Evolutionary conservation across 2,797 vertebrate genomes (phyloP), one percentile per base, ranked within the genome.

Genomic region (Enteromius radiatus): DNA sequence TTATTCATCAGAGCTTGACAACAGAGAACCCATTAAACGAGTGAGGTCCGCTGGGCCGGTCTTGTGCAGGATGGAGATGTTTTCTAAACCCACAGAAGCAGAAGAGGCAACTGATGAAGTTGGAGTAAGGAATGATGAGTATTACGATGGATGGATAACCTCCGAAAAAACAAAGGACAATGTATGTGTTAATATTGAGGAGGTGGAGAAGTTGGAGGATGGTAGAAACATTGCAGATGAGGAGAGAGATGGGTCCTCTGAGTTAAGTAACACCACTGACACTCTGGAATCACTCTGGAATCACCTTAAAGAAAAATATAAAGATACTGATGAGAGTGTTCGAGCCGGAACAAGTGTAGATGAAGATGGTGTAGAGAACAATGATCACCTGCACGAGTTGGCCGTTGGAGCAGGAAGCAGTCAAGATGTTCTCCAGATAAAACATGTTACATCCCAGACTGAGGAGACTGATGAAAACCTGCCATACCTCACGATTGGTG

Each of bases 31-130:
- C 6, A 70, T 33, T 14, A 68, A 61, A 47, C 85, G 94, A 75
- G 88, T 93, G 0, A 94, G 91, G 85, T 96, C 95, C 0, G 94
- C 94, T 0, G 87, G 90, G 0, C 93, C 95, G 2, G 36, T 92
- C 17, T 89, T 95, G 43, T 84, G 87, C 26, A 88, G 71, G 10
- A 83, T 82, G 17, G 83, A 79, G 33, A 88, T 80, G 49, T 69
- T 52, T 59, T 15, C 31, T 47, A 45, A 33, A 59, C 10, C 2
- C 45, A 9, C 26, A 61, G 21, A 85, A 15, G 54, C 23, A 31
- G 36, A 52, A 43, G 28, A 3, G 5, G n/a, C 26, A 43, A 7
- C 15, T 10, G 69, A 76, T 28, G 52, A 71, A 67, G 67, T 59
- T 52, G 5, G 0, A 68, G 3, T 28, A 76, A 84, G 41, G 4